These are phyloP conservation scores for Dusona sp. DNA, from an alignment of 2,888 invertebrate genomes.

Conservation along the genomic window DNA sequence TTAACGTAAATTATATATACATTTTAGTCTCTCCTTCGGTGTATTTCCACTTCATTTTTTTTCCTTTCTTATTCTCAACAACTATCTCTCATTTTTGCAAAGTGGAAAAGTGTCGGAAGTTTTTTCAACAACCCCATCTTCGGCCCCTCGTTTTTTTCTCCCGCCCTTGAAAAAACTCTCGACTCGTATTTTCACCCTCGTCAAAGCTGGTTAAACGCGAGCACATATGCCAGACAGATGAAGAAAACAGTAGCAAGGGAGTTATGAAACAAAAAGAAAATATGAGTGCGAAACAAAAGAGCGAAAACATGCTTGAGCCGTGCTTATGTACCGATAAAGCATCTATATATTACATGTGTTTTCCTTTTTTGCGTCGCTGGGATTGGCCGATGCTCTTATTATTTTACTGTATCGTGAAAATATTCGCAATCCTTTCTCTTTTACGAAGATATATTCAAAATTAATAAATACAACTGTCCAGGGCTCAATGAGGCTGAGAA, in stretches of 20 bases:
- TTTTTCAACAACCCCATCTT: slow-evolving; percentile 28
- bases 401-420: slow-evolving; percentile 1
- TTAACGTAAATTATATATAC: slow-evolving; percentile 11
- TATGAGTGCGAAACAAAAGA: slow-evolving; percentile 6
- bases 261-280: slow-evolving; percentile 13
- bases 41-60: not conserved
- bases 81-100: slow-evolving; percentile 23
- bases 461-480: not conserved
- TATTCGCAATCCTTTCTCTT: not conserved
- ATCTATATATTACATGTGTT: slow-evolving; percentile 10
- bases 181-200: slow-evolving; percentile 54
- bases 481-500: not conserved
- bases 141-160: slow-evolving; percentile 10
- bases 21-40: not conserved
- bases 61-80: slow-evolving; percentile 14
- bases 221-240: slow-evolving; percentile 37
- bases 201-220: slow-evolving; percentile 27
- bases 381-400: slow-evolving; percentile 10
- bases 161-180: slow-evolving; percentile 73
- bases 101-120: slow-evolving; percentile 24
- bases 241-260: slow-evolving; percentile 27
- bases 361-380: slow-evolving; percentile 38
- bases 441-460: not conserved
- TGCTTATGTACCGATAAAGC: slow-evolving; percentile 16
- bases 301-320: slow-evolving; percentile 22